Base-by-base conservation (phyloP, 2,888 invertebrate species). In the Nymphalis c-album region DNA sequence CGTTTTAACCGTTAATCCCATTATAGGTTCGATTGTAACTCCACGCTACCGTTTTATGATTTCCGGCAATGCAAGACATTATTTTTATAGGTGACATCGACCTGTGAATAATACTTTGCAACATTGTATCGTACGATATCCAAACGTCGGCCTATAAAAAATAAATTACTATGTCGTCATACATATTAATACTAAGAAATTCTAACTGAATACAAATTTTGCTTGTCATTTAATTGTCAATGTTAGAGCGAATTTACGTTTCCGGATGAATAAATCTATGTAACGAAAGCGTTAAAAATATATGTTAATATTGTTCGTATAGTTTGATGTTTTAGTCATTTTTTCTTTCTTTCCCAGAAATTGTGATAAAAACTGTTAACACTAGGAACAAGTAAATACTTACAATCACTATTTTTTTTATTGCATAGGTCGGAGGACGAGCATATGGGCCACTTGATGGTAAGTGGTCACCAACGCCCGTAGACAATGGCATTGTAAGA, bases 21-120 rank as follows among this genome's bases (percentile, higher is more conserved):
- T 61, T 66, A 66, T 45, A 61, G 64, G 48, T 50, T 47, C 65
- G 60, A 66, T 31, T 66, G 65, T 66, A 60, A 57, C 35, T 47
- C 62, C 48, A 60, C 58, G 64, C 67, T 67, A 69, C 69, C 64
- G 60, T 64, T 87, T 88, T 85, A 87, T 81, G 80, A 78, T 85
- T 85, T 87, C 86, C 86, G 78, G 80, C 74, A 74, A 76, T 72
- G 68, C 64, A 74, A 76, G 76, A 76, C 78, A 78, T 78, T 79
- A 75, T 77, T 83, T 84, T 85, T 85, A 81, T 76, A 77, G 75
- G 70, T 66, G 73, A 70, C 71, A 73, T 71, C 67, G 59, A 68
- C 68, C 75, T 74, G 73, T 73, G 71, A 75, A 72, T 71, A 73
- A 71, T 67, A 70, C 67, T 75, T 78, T 69, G 76, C 80, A 77